Percentiles rank a stretch among this genome's conserved stretches.
Conservation (phyloP, 2,113 vertebrate species). For the Vulpes vulpes region DNA sequence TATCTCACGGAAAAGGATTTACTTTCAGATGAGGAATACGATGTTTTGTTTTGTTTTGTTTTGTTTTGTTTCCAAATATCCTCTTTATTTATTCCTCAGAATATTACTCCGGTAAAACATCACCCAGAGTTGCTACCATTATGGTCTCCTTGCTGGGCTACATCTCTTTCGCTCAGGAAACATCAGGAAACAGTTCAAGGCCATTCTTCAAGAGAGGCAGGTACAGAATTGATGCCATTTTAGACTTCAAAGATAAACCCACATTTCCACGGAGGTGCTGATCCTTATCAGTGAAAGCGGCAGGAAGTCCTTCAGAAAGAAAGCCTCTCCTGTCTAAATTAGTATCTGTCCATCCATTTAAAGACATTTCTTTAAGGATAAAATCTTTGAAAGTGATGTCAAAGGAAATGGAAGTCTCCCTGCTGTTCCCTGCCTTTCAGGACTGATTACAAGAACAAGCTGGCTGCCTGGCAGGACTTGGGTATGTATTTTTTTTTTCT, state of each 20-base stretch:
- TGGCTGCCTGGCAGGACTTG: not conserved
- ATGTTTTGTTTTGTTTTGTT: not conserved
- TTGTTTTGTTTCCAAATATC: not conserved
- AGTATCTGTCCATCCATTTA: conserved; percentile 66
- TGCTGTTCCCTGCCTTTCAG: conserved; percentile 1
- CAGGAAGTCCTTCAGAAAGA: conserved; percentile 66
- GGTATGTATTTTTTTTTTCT: not conserved
- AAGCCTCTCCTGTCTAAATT: conserved; percentile 63
- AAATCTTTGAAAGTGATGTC: conserved; percentile 67
- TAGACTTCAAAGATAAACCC: conserved; percentile 71
- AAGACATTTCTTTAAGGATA: conserved; percentile 64
- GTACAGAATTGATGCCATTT: conserved; percentile 49
- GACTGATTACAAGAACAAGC: conserved; percentile 34
- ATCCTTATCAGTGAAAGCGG: conserved; percentile 48
- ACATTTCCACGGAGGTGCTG: conserved; percentile 29
- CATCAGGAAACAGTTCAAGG: conserved; percentile 24
- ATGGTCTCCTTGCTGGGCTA: conserved; percentile 4
- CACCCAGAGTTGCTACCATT: not conserved
- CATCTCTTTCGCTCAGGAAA: not conserved
- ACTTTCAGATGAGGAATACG: not conserved
- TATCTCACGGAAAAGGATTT: conserved; percentile 41
- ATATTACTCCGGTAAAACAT: conserved; percentile 32
- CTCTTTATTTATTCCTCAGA: conserved; percentile 49
- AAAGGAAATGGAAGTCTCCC: conserved; percentile 62
- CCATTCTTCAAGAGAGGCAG: conserved; percentile 61